Evolutionary conservation across 2,888 invertebrate genomes (phyloP), one percentile per base, ranked within the genome.

Genomic region (Conomelus anceps): DNA sequence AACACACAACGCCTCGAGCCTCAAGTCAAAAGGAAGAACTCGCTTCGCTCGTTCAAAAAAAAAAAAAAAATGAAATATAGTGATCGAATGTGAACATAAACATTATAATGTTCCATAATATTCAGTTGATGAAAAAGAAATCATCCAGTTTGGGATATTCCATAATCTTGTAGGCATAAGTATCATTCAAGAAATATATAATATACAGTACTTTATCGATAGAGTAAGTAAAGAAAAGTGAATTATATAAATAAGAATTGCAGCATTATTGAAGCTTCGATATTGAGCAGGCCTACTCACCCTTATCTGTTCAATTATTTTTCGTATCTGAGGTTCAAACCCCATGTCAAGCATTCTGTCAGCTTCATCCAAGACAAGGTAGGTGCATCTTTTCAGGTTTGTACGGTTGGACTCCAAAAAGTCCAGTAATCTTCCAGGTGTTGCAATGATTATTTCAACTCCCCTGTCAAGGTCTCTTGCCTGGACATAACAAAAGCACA

Each of bases 341-440:
- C 99, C 99, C 99, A 99, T 99, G 93, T 99, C 99, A 92, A 99
- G 95, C 99, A 99, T 99, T 92, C 99, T 95, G 93, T 99, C 99
- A 91, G 99, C 99, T 94, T 99, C 98, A 93, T 98, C 98, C 91
- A 98, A 94, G 22, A 98, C 98, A 91, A 98, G 94, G 93, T 98
- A 98, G 13, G 98, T 98, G 92, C 96, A 96, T 91, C 97, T 94
- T 91, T 96, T 95, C 90, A 97, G 94, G 93, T 97, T 97, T 84
- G 96, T 95, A 94, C 93, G 96, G 93, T 94, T 95, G 92, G 96
- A 96, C 93, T 99, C 98, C 91, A 99, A 94, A 92, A 99, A 98
- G 94, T 99, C 99, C 92, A 99, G 98, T 89, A 99, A 94, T 91
- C 99, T 95, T 85, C 99, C 99, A 4, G 99, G 99, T 22, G 99